phyloP scores from a whole-genome alignment of 2,113 vertebrate species.

The Datnioides undecimradiatus region DNA sequence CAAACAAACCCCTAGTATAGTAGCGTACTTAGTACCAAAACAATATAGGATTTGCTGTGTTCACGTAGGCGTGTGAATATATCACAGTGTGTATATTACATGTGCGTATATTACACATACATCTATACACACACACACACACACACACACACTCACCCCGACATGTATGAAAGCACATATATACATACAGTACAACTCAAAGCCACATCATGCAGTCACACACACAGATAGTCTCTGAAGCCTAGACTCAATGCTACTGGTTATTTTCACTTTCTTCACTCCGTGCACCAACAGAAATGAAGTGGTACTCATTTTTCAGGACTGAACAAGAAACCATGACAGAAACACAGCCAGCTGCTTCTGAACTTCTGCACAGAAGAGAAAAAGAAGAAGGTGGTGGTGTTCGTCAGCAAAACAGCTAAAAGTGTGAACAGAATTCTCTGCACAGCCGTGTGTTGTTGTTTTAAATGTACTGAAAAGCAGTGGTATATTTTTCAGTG shows the following conservation, averaged over 20 bases:
- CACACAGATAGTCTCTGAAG: constrained; percentile 39
- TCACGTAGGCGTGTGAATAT: constrained; percentile 64
- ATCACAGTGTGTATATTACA: constrained; percentile 81
- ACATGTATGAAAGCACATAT: constrained; percentile 71
- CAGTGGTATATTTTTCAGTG: neutral
- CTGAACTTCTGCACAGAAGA: constrained; percentile 14
- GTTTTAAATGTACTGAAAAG: constrained; percentile 32
- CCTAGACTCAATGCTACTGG: constrained; percentile 48
- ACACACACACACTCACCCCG: constrained; percentile 50
- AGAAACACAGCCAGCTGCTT: constrained; percentile 60
- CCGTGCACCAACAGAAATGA: constrained; percentile 23
- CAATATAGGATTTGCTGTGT: constrained; percentile 68
- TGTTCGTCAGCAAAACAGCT: neutral
- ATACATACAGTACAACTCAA: constrained; percentile 73
- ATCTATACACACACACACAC: constrained; percentile 30
- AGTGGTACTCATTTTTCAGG: constrained; percentile 21
- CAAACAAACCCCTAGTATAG: constrained; percentile 72
- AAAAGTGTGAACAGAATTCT: constrained; percentile 8
- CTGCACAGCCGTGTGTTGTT: constrained; percentile 2
- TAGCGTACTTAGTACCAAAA: constrained; percentile 81
- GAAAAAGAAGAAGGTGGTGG: neutral
- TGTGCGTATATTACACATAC: constrained; percentile 59
- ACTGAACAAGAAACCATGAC: constrained; percentile 16
- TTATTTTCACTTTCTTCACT: constrained; percentile 41
- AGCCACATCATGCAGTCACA: constrained; percentile 74